Conservation (phyloP, 1,140 invertebrate species). For the Globodera rostochiensis region DNA sequence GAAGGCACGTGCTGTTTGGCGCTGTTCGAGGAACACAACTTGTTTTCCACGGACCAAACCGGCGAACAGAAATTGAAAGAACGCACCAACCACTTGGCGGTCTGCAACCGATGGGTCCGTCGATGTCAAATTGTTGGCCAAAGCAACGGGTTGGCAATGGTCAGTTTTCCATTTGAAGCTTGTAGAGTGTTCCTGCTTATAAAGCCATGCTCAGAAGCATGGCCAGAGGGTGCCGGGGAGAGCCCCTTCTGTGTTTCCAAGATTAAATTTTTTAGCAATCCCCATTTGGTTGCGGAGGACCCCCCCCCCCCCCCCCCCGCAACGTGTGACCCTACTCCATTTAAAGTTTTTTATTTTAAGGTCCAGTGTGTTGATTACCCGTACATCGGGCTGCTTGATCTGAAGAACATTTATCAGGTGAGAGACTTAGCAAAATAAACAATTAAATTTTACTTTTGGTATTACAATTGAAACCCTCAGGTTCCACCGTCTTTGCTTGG, state of each 20-base stretch:
- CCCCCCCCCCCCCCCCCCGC: no score
- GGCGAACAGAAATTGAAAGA: background rate
- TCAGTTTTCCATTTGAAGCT: background rate
- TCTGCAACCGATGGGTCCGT: slow-evolving; percentile 7
- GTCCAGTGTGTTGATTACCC: slow-evolving; percentile 23
- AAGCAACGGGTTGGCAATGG: slow-evolving; percentile 30
- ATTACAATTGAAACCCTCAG: background rate
- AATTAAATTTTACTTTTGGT: background rate
- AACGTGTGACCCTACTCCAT: no score
- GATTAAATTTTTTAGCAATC: no score
- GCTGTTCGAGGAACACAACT: background rate
- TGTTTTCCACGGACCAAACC: background rate
- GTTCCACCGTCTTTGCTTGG: slow-evolving; percentile 17
- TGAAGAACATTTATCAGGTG: slow-evolving; percentile 10
- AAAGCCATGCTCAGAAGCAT: background rate
- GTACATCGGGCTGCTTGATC: slow-evolving; percentile 18
- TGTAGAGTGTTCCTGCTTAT: background rate
- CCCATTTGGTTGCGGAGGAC: no score
- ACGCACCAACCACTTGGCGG: background rate
- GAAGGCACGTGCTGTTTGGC: slow-evolving; percentile 19
- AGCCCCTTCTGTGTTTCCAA: no score
- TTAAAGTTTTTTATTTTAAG: background rate
- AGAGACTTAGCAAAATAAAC: background rate
- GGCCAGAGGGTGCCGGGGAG: no score
- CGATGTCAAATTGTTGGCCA: slow-evolving; percentile 15